Evolutionary conservation across 2,888 invertebrate genomes (phyloP), one percentile per base, ranked within the genome.

Genomic region (Smittia aterrima): DNA sequence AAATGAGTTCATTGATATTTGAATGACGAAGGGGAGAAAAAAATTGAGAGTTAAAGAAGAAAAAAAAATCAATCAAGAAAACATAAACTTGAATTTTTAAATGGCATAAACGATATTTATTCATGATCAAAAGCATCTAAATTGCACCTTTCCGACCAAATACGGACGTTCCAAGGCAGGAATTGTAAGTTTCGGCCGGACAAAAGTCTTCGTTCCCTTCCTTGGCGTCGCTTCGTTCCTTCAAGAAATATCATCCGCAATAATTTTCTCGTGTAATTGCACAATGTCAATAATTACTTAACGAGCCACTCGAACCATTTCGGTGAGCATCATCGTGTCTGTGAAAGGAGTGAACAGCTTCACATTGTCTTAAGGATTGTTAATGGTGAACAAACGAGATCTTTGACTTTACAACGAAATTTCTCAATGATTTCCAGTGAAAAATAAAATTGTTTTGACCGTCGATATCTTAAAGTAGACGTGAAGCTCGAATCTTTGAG

Each of bases 1-100:
- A 47, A 47, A 47, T 47, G 47, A 47, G 47, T 47, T 47, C 47
- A 47, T 47, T 47, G 47, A 47, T 47, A 47, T 47, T 47, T n/a
- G 47, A 16, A 11, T n/a, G 32, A 32, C 32, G 32, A 3, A 9
- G 9, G 9, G 32, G 32, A 9, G 32, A 32, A 47, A 47, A 47
- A 47, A 47, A 3, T 47, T 11, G 47, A 47, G 47, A 47, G 47
- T n/a, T 47, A 11, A 2, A 47, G 3, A 16, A 47, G 11, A 47
- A 11, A 2, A 47, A 11, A 16, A 47, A 47, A 47, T 47, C 47
- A 47, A 47, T 47, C 47, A 47, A 47, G 47, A n/a, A n/a, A n/a
- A 47, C 47, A 47, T 47, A 47, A 47, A 47, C 47, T 47, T 47
- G 47, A 47, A 47, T 13, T 11, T 47, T 47, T 47, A 47, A 47